Evolutionary conservation across 1,140 invertebrate species (phyloP), one percentile per base, ranked within the genome.

Genomic region (Zaprionus vittiger): DNA sequence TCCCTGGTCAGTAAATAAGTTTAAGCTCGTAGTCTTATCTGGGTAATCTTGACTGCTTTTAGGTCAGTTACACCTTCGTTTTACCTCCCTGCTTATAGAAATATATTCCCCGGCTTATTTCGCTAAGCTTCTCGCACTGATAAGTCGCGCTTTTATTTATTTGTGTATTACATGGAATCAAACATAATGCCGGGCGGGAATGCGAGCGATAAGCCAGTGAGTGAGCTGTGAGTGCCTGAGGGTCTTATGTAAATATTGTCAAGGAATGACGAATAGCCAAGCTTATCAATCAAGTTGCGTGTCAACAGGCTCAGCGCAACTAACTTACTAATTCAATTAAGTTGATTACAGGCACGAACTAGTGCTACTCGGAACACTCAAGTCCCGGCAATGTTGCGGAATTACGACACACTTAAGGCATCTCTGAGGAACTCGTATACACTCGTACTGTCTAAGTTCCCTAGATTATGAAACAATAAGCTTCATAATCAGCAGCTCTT

Each of bases 201-300:
- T 62, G 37, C 24, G 41, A 3, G 31, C n/a, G 66, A 71, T 76
- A 79, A 62, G 54, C 17, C 26, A 31, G 11, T 1, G 1, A 34
- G 24, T 28, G n/a, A 72, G 44, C 24, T 49, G 44, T 38, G 54
- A 31, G 44, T 34, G 5, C 31, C 52, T 24, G 56, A 60, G 20
- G n/a, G 28, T 17, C 37, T 75, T 71, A 76, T 62, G 66, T 71
- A 79, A 75, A 76, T 62, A 64, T 76, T 56, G 38, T 70, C 34
- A 11, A 47, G 41, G 55, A 63, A 70, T 20, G 38, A 41, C 31
- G 41, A 61, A 52, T 52, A 24, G 47, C 47, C 47, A 7, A 52
- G 47, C 47, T 52, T 52, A 52, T 52, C 47, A 52, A 52, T 52
- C 47, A 24, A 24, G 20, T 52, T 52, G 47, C 47, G 20, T 52